A percentile compares a stretch with the other conserved stretches of the same genome.
Evolutionary conservation across 2,113 vertebrate species (phyloP).

Genomic region (Sclerurus mexicanus): DNA sequence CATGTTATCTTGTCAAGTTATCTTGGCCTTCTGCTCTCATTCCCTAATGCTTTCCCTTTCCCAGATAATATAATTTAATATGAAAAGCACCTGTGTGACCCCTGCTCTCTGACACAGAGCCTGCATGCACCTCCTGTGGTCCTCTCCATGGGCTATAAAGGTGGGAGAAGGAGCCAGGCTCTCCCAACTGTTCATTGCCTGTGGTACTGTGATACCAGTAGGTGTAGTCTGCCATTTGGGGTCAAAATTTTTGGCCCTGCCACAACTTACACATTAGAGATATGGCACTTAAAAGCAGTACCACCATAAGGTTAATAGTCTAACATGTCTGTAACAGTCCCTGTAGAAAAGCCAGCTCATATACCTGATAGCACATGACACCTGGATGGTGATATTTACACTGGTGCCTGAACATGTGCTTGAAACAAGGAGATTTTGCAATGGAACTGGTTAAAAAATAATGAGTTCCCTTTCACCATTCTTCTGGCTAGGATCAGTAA

Average conservation of each 20-base stretch:
- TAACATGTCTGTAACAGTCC: neutral
- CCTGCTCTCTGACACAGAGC: neutral
- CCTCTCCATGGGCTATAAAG: neutral
- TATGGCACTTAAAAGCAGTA: neutral
- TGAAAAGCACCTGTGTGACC: neutral
- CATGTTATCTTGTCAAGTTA: neutral
- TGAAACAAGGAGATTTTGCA: neutral
- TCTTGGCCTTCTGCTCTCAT: neutral
- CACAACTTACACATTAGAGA: neutral
- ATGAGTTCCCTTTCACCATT: neutral
- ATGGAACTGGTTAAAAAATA: neutral
- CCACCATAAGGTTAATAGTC: neutral
- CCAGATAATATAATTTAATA: neutral
- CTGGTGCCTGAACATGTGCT: neutral
- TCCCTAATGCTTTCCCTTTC: neutral
- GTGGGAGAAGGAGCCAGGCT: neutral
- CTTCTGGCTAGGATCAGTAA: neutral
- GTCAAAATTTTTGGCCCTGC: neutral
- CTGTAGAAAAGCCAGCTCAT: neutral
- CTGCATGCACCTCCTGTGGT: accelerated
- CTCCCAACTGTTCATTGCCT: neutral
- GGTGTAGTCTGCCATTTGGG: neutral
- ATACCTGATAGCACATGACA: neutral
- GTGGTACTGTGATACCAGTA: neutral
- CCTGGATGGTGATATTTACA: neutral